These are phyloP conservation scores for Venturia canescens DNA, from an alignment of 1,140 invertebrate genomes.

Conservation along the genomic window DNA sequence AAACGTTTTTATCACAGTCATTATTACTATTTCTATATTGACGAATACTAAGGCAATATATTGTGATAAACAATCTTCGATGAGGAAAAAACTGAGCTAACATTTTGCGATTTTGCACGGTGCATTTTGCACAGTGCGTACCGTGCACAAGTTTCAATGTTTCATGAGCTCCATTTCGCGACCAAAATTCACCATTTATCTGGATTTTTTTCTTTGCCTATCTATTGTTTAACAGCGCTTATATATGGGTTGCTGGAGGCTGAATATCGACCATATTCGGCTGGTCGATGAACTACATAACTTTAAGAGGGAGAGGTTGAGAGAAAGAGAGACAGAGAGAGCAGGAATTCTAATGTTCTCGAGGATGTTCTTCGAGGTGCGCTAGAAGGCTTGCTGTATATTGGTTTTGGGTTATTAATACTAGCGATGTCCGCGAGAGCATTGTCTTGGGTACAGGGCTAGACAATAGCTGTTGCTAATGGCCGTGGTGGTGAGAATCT, in stretches of 20 bases:
- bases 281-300: background rate
- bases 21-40: no score
- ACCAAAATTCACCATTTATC: no score
- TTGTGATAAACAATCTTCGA: no score
- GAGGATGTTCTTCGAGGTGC: conserved; percentile 41
- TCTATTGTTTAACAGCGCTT: background rate
- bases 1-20: no score
- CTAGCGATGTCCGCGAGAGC: conserved; percentile 51
- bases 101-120: no score
- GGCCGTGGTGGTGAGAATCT: conserved; percentile 48
- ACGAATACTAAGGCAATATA: no score
- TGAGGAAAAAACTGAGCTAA: no score
- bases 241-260: background rate
- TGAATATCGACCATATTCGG: background rate
- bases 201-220: no score
- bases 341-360: conserved; percentile 3
- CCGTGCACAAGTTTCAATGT: no score
- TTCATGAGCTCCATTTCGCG: no score
- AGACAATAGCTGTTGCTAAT: conserved; percentile 63
- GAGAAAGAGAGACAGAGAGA: no score
- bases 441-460: conserved; percentile 51
- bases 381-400: conserved; percentile 55
- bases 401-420: conserved; percentile 68
- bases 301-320: background rate
- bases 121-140: no score